Percentiles rank a stretch among this genome's conserved stretches.
These are phyloP conservation scores for Anguilla obscura DNA, from an alignment of 2,797 vertebrate genomes.

Conservation along the genomic window DNA sequence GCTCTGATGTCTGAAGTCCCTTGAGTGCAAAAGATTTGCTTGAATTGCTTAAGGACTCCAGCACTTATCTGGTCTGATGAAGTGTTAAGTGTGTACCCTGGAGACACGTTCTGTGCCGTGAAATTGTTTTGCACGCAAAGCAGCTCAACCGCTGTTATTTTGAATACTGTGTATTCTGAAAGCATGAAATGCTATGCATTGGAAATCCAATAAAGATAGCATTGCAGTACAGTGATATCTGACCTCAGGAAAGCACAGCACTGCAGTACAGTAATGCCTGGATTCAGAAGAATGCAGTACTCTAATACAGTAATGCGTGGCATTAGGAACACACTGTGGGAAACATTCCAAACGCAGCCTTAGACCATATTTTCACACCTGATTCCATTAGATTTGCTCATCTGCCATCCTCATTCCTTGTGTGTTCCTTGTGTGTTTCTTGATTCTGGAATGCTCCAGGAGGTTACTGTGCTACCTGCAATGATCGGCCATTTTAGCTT, in stretches of 20 bases:
- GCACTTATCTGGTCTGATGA: background rate
- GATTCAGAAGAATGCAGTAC: constrained; percentile 1
- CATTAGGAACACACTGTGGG: background rate
- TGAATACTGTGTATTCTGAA: constrained; percentile 39
- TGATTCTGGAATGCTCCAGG: background rate
- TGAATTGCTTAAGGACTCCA: background rate
- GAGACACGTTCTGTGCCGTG: background rate
- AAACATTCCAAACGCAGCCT: background rate
- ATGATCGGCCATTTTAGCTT: background rate
- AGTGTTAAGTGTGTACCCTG: background rate
- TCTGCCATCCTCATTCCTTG: background rate
- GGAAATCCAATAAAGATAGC: background rate
- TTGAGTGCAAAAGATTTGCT: background rate
- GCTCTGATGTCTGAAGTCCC: background rate
- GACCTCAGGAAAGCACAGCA: background rate
- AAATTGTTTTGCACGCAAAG: background rate
- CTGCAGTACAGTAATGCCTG: background rate
- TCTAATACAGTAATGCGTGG: background rate
- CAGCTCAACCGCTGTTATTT: background rate
- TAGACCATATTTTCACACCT: background rate
- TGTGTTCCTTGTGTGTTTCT: background rate
- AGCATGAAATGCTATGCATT: constrained; percentile 35
- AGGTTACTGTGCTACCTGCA: background rate
- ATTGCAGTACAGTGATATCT: background rate
- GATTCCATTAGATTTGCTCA: background rate